Evolutionary conservation across 2,888 invertebrate genomes (phyloP).

Genomic region (Ametastegia equiseti): DNA sequence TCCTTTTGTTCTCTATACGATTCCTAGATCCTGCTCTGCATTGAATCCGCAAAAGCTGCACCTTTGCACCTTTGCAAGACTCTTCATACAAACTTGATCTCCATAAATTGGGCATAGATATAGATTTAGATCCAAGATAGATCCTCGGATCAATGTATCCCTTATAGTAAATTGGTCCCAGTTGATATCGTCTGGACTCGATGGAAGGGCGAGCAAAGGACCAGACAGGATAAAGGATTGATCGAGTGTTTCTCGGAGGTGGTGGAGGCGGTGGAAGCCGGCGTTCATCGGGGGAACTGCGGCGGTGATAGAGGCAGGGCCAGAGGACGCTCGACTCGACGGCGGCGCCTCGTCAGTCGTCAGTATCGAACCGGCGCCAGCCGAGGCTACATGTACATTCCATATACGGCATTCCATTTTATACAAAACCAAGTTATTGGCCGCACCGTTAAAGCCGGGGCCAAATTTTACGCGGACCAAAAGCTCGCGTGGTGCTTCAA

Average conservation of each 20-base stretch:
- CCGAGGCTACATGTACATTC: conserved; percentile 63
- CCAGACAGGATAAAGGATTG: conserved; percentile 62
- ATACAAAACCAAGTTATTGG: conserved; percentile 36
- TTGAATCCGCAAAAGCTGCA: background rate
- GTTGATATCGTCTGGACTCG: background rate
- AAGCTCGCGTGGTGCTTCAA: background rate
- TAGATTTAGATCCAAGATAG: background rate
- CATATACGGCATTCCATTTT: conserved; percentile 61
- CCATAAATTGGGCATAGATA: background rate
- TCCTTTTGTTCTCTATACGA: background rate
- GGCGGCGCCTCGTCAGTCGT: conserved; percentile 55
- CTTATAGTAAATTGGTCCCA: background rate
- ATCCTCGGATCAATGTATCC: background rate
- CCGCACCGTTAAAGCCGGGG: background rate
- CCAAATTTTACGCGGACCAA: background rate
- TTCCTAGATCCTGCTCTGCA: background rate
- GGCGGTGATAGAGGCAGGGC: conserved; percentile 58
- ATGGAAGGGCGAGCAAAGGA: conserved; percentile 37
- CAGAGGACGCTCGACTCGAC: conserved; percentile 54
- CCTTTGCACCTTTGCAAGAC: background rate
- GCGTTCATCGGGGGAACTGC: conserved; percentile 47
- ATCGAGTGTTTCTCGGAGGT: conserved; percentile 58
- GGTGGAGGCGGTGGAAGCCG: conserved; percentile 56
- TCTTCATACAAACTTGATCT: background rate
- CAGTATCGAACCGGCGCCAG: conserved; percentile 75